A percentile compares a stretch with the other conserved stretches of the same genome.
phyloP scores from a whole-genome alignment of 92 coral and sea anemone species.

The Porites lobata region DNA sequence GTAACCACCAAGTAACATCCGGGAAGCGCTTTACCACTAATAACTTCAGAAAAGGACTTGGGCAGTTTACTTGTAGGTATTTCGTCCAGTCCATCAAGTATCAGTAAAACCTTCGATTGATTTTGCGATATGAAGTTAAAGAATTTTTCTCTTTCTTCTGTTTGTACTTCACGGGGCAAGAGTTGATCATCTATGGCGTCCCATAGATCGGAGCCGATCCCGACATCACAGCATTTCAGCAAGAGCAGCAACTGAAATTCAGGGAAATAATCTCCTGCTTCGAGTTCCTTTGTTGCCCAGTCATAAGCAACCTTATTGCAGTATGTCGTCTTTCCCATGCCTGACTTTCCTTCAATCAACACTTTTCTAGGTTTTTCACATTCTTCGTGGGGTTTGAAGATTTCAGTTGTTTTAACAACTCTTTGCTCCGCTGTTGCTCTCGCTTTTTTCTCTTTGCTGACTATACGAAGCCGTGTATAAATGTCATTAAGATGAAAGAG shows the following conservation, averaged over 20 bases:
- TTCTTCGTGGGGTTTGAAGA: no score
- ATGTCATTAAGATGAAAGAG: no score
- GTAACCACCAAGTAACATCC: slow-evolving; percentile 38
- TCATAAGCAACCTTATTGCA: slow-evolving; percentile 1
- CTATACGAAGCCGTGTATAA: no score
- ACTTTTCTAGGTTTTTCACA: no score
- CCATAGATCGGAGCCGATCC: not conserved
- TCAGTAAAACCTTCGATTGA: slow-evolving; percentile 21
- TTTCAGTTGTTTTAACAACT: no score
- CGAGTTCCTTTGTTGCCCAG: not conserved
- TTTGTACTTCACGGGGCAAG: not conserved
- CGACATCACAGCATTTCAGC: slow-evolving; percentile 37
- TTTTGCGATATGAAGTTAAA: not conserved
- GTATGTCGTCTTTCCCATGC: not conserved
- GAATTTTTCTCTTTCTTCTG: slow-evolving; percentile 15
- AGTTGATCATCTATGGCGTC: slow-evolving; percentile 19
- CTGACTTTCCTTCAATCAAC: no score
- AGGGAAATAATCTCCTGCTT: slow-evolving; percentile 9
- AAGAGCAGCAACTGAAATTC: not conserved
- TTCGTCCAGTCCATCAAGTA: no score
- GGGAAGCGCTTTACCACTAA: slow-evolving; percentile 27
- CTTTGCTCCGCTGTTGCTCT: no score
- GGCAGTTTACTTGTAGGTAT: not conserved
- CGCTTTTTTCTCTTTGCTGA: no score
- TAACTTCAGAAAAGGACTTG: not conserved